Base-by-base conservation (phyloP, 2,113 vertebrate species). In the Pipra filicauda region DNA sequence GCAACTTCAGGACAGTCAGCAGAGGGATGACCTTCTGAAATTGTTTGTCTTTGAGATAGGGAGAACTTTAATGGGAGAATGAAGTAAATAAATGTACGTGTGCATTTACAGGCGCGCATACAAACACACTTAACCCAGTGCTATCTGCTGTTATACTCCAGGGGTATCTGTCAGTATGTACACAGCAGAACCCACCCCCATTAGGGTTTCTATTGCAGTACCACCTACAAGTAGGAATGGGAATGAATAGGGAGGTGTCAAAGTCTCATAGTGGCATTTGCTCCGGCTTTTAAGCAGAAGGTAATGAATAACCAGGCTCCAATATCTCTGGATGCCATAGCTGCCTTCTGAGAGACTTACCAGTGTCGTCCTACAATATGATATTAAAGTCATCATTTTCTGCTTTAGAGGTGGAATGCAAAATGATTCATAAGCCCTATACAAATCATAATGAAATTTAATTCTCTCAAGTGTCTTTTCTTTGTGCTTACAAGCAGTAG, bases 361-460 rank as follows among this genome's bases (percentile, higher is more conserved):
- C 96, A 95, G 96, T 95, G 94, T 94, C 96, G 97, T 92, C 88
- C 91, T 92, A 96, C 95, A 91, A 69, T 92, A 85, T 85, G 95
- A 97, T 98, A 98, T 98, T 97, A 98, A 98, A 98, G 94, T 97
- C 96, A 97, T 97, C 94, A 97, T 98, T 98, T 98, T 98, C 93
- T 93, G 94, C 96, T 98, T 97, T 96, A 95, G 91, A 97, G 94
- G 95, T 97, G 89, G 96, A 97, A 98, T 97, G 96, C 76, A 96
- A 97, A 98, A 96, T 97, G 92, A 98, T 98, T 97, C 97, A 95
- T 95, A 97, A 96, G 88, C 90, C 94, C 95, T 97, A 95, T 97
- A 97, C 96, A 98, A 98, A 92, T 97, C 91, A 96, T 96, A 96
- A 94, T 83, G 89, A 93, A 97, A 92, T 97, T 97, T 97, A 98